Evolutionary conservation across 2,113 vertebrate species (phyloP), one percentile per base, ranked within the genome.

Genomic region (Dromaius novaehollandiae): DNA sequence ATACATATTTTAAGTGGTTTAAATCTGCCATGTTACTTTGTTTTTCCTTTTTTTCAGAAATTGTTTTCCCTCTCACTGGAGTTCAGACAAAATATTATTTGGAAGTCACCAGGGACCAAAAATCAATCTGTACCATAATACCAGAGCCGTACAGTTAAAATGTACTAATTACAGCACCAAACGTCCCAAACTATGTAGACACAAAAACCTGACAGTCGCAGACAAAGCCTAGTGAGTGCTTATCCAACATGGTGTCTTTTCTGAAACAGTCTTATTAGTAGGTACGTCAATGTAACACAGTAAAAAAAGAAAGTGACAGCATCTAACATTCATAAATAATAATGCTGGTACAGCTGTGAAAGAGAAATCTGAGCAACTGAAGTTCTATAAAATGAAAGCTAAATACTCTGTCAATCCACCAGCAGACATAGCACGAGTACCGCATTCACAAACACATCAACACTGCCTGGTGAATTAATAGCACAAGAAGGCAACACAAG

Each of bases 1-100:
- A 78, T 81, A 81, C 7, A 11, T 68, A 53, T 92, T 90, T 92
- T 36, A 95, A 94, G 55, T 93, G 46, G 30, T 82, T 94, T 88
- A 87, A 88, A 92, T 79, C 36, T 46, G 86, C 32, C 3, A 2
- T 24, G 13, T 84, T 63, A 81, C 40, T 84, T 64, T 50, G 38
- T 38, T 38, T 87, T 50, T 55, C 48, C 48, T 60, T 30, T 9
- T 8, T 25, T 55, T 24, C 53, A 55, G 53, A 22, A 69, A 79
- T 44, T 83, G 17, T 28, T 32, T 87, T 65, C 44, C 4, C 2
- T 61, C 48, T 86, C 40, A 24, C 32, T 75, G 24, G 14, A 85
- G 36, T 83, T 95, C 36, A 83, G 40, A 82, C 14, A 91, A 89
- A 86, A 48, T 71, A 82, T 40, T 86, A 58, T 4, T 44, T 71